Percentiles rank a stretch among this genome's conserved stretches.
Evolutionary conservation across 23 tunicate species (phyloP).

Genomic region (Phallusia fumigata): DNA sequence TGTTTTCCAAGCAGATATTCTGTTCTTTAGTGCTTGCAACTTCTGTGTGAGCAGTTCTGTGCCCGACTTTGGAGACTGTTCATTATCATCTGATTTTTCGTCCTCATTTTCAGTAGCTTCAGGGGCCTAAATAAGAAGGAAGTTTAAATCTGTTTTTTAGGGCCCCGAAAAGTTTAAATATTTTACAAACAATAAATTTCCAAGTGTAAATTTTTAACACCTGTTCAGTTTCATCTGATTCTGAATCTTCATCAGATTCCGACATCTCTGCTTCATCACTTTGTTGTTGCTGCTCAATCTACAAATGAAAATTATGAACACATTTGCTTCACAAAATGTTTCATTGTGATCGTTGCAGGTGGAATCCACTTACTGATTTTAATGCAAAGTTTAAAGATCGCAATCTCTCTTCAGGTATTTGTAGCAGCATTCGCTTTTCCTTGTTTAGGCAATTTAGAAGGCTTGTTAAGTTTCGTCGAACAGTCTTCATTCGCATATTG

Average conservation of each 20-base stretch:
- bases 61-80: background rate
- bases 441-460: constrained; percentile 59
- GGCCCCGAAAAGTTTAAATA: too few relatives aligned
- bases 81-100: background rate
- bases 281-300: constrained; percentile 87
- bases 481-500: constrained; percentile 87
- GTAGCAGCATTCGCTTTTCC: constrained; percentile 65
- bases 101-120: background rate
- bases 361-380: constrained; percentile 65
- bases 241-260: constrained; percentile 6
- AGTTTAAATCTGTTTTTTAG: too few relatives aligned
- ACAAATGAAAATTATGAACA: background rate
- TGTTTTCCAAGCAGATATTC: constrained; percentile 66
- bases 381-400: constrained; percentile 51
- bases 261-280: constrained; percentile 32
- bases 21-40: constrained; percentile 32
- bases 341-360: too few relatives aligned
- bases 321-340: background rate
- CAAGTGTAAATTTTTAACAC: background rate
- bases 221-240: background rate
- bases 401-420: constrained; percentile 78
- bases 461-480: constrained; percentile 65
- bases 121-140: too few relatives aligned
- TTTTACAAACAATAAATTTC: background rate
- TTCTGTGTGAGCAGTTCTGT: constrained; percentile 18